Evolutionary conservation across 2,888 invertebrate species (phyloP), one percentile per base, ranked within the genome.

Genomic region (Cylloceria caligata): DNA sequence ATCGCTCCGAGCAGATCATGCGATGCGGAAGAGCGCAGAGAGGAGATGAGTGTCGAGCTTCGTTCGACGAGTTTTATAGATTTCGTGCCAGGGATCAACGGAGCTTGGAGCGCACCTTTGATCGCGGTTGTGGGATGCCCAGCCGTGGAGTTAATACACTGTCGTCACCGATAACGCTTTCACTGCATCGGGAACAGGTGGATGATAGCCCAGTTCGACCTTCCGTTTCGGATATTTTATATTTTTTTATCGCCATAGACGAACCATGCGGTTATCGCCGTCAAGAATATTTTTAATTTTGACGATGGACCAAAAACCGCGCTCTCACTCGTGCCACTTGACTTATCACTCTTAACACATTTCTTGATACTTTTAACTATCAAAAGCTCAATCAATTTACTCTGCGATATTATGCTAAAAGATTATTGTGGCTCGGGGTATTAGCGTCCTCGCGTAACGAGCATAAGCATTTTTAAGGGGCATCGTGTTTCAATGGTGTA

Each of bases 51-150:
- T 30, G 36, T 55, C 69, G 55, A 39, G 55, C 36, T 42, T 68
- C 30, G 34, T 49, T 30, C 47, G 27, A 30, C 67, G 60, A 36
- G 34, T 60, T 64, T 30, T 64, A 64, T 27, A 39, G 55, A 71
- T 71, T 71, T 57, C 42, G 69, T 57, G 36, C 55, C 47, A 27
- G 69, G 57, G 69, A 71, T 71, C 55, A 71, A 39, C 69, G 69
- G 39, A 71, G 69, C 69, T 71, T 24, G 57, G 69, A 11, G 27
- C 60, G 52, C 57, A 71, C 69, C 69, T 71, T 71, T 71, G 69
- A 71, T 71, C 69, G 69, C 55, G 7, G 69, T 6, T 27, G 16
- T 24, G 27, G 42, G 39, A 19, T 71, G 27, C 27, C n/a, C 55
- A 2, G n/a, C n/a, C 3, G 39, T 11, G 24, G 42, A 39, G 27